Base-by-base conservation (phyloP, 2,888 invertebrate species). In the Chaitophorus viminalis region DNA sequence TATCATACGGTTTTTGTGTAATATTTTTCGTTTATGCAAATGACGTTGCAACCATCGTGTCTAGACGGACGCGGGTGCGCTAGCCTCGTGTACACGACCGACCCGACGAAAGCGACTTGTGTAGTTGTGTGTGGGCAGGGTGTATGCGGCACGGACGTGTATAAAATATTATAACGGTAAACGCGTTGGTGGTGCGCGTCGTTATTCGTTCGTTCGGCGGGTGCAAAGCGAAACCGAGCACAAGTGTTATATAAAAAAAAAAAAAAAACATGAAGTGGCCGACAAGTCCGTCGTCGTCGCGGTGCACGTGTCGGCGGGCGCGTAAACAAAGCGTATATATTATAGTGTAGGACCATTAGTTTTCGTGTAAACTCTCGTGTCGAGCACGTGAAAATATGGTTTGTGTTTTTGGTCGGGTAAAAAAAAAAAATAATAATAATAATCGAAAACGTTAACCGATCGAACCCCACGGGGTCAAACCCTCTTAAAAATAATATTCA, bases 351-450 rank as follows among this genome's bases (percentile, higher is more conserved):
- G n/a, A n/a, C 68, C 81, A 81, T 81, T 81, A 81, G 82, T 70
- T 31, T 31, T 14, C 17, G 25, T 25, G 46, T 68, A 82, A 54
- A 82, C 52, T 52, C 52, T 72, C 31, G 72, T 82, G 33, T 70
- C n/a, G 31, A 65, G 29, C 31, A 33, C 14, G 31, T 70, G 33
- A 33, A 74, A 46, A 54, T 82, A 81, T 68, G 72, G 82, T 82
- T n/a, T 54, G 82, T 72, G 81, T 82, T 82, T 81, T 82, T 82
- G 68, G 52, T 46, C 70, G 31, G 65, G 36, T 65, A 81, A 65
- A 77, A 78, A 78, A 52, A 74, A 74, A 79, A 68, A 36, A 39
- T 39, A 39, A 39, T 5, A 5, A 39, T 5, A 39, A 5, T 5
- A 5, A 39, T 39, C 6, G 6, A 39, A 3, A 36, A 9, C 72